Base-by-base conservation (phyloP, 2,888 invertebrate species). In the Eutolmus rufibarbis region DNA sequence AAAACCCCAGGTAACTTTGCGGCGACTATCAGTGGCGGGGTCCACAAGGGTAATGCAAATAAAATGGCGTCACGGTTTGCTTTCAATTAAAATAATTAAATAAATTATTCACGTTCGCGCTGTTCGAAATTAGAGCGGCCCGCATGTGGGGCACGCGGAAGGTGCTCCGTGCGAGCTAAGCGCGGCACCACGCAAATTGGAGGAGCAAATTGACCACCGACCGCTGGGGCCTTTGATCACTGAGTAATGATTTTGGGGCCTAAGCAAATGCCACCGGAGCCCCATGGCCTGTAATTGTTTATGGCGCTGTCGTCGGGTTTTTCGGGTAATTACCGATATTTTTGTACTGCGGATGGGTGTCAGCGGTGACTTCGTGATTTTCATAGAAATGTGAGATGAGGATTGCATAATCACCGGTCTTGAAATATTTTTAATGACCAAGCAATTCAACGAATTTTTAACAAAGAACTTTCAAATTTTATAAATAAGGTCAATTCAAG, bases 31-130 rank as follows among this genome's bases (percentile, higher is more conserved):
- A 8, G 1, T n/a, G n/a, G n/a, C 7, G 1, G 51, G 51, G 7
- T 51, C 51, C 51, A 51, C n/a, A 8, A 76, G 76, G n/a, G 76
- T n/a, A 76, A 76, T 76, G 40, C 40, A 37, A 76, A 66, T 40
- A 40, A 34, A 76, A 37, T 76, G 40, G 76, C 76, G 34, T 37
- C 34, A n/a, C 16, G 76, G 40, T 76, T 37, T 76, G 40, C 40
- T 76, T 76, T 76, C 76, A 76, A 76, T 76, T 76, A 40, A 76
- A 76, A 76, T 76, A 76, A 76, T 76, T 34, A 76, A 76, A 76
- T 76, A 76, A 76, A 66, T 66, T 66, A 66, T 66, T 66, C 66
- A 66, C 66, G 66, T 66, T 23, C 66, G 23, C 23, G 12, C 9
- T 28, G 12, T 19, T 66, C 66, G 28, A 66, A 66, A 66, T 66